Conservation (phyloP, 2,797 vertebrate genomes). For the Chelmon rostratus region DNA sequence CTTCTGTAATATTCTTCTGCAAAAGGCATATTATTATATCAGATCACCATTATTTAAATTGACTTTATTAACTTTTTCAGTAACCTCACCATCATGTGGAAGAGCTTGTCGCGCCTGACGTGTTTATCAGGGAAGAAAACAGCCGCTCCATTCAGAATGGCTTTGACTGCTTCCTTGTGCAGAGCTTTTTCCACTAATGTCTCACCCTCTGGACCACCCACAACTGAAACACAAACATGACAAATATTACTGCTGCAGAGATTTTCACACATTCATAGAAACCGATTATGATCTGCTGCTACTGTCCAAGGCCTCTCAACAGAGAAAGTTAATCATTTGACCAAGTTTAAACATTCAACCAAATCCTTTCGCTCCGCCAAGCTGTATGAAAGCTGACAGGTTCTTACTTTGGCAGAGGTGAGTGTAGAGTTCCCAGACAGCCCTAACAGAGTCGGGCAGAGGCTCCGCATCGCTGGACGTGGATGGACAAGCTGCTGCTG, state of each 20-base stretch:
- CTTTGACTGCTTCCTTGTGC: constrained; percentile 92
- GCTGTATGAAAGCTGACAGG: background rate
- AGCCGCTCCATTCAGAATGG: constrained; percentile 93
- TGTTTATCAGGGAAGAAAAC: constrained; percentile 96
- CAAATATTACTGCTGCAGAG: background rate
- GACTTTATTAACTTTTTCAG: background rate
- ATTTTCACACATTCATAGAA: background rate
- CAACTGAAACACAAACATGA: constrained; percentile 85
- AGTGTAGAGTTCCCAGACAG: constrained; percentile 90
- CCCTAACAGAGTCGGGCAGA: constrained; percentile 70
- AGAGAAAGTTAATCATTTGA: background rate
- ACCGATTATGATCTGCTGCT: background rate
- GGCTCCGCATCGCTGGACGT: constrained; percentile 64
- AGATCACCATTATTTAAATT: background rate
- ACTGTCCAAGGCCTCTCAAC: background rate
- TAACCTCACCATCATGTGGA: constrained; percentile 93
- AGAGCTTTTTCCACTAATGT: constrained; percentile 84
- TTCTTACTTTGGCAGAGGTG: constrained; percentile 93
- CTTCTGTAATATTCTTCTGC: constrained; percentile 95
- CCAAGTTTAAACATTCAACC: background rate
- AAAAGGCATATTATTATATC: background rate
- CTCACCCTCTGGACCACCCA: constrained; percentile 88
- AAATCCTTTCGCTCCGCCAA: background rate
- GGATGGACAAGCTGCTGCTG: constrained; percentile 50
- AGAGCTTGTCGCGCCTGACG: constrained; percentile 91